Base-by-base conservation (phyloP, 2,888 invertebrate species). In the Sceliomorpha sp. region DNA sequence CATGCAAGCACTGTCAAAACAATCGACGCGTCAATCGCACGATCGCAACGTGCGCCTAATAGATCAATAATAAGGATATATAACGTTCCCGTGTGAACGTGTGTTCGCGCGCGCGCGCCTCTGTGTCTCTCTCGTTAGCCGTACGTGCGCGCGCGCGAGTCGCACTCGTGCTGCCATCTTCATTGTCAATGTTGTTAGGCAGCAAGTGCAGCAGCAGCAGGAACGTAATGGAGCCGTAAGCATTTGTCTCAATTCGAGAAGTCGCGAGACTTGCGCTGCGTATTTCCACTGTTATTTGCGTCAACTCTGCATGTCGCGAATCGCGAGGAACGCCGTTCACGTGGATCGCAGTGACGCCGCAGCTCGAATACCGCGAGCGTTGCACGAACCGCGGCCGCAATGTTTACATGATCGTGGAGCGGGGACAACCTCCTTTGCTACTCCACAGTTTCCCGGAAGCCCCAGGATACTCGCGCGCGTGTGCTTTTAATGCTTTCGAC, bases 101-200 rank as follows among this genome's bases (percentile, higher is more conserved):
- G 73, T 71, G 73, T 62, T 70, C 58, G 68, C 75, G 72, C 63
- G 70, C 64, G 42, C 63, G 36, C 60, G 55, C 48, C 50, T 50
- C 32, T 37, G 36, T 39, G 42, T 47, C 56, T 64, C 50, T 50
- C 64, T 14, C 8, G 3, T 7, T 24, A 24, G 7, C 13, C 39
- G 51, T 45, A 74, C 78, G 77, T 79, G 68, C 72, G 78, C 81
- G 80, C 76, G 76, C 70, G 70, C 60, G 70, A 74, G 74, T 73
- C 70, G 90, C 90, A 89, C 90, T 90, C 91, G 91, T 91, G 91
- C 92, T n/a, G 94, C 94, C 93, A 92, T 92, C 94, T 94, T 91
- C 92, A 92, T 92, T 94, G 94, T 94, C 94, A 94, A 93, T 93
- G 91, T 93, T 91, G 91, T 91, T 91, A 90, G 91, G 91, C 83